Percentiles rank a stretch among this genome's conserved stretches.
These are phyloP conservation scores for Clarias batrachus DNA, from an alignment of 2,113 vertebrate species.

Conservation along the genomic window DNA sequence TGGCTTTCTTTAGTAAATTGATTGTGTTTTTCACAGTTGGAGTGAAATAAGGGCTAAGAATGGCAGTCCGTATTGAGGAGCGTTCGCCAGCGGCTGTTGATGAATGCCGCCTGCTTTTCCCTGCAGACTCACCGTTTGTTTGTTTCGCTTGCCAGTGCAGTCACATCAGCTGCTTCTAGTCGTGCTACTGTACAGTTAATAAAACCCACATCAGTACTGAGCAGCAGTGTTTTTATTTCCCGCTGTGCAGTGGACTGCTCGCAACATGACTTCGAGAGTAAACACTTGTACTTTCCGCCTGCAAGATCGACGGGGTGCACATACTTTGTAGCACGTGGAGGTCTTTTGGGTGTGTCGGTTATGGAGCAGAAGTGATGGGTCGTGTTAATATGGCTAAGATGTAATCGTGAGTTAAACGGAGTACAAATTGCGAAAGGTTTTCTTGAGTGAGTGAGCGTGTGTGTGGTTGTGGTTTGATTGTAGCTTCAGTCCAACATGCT, in stretches of 20 bases:
- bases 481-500: conserved; percentile 32
- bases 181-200: conserved; percentile 51
- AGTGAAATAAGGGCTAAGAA: conserved; percentile 32
- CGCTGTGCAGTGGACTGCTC: conserved; percentile 42
- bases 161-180: conserved; percentile 45
- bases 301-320: conserved; percentile 39
- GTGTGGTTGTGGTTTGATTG: conserved; percentile 43
- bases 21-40: conserved; percentile 37
- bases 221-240: conserved; percentile 40
- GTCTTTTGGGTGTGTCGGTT: background rate
- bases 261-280: conserved; percentile 29
- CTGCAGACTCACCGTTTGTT: conserved; percentile 46
- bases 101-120: conserved; percentile 36
- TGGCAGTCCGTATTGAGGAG: conserved; percentile 18
- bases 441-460: conserved; percentile 32
- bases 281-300: conserved; percentile 33
- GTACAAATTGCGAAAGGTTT: conserved; percentile 27
- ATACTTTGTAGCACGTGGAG: conserved; percentile 6
- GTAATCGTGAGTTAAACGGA: conserved; percentile 19
- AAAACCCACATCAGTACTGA: conserved; percentile 46
- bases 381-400: conserved; percentile 9
- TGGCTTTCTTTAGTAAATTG: conserved; percentile 36
- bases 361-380: background rate
- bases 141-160: conserved; percentile 40
- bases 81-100: conserved; percentile 33